Conservation (phyloP, 2,888 invertebrate species). For the Phortica magna region DNA sequence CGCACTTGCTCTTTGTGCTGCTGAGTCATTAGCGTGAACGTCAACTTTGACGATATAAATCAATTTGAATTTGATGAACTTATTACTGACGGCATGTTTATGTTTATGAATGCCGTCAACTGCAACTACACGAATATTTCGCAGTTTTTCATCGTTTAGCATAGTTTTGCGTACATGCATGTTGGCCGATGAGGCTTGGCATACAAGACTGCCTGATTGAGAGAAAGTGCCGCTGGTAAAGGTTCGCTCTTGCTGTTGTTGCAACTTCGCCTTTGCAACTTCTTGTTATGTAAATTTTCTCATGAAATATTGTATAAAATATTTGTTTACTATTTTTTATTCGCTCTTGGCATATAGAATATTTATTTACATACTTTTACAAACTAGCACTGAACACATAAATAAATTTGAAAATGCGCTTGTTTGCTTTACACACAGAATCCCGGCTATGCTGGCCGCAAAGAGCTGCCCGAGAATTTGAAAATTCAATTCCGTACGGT, state of each 20-base stretch:
- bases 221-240: background rate
- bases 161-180: background rate
- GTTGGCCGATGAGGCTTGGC: background rate
- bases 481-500: conserved; percentile 99
- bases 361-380: conserved; percentile 3
- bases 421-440: conserved; percentile 82
- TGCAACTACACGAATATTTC: background rate
- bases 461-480: conserved; percentile 96
- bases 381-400: background rate
- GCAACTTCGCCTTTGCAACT: background rate
- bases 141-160: background rate
- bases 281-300: no score
- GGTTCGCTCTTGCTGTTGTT: background rate
- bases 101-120: background rate
- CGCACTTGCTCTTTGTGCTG: background rate
- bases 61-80: conserved; percentile 22
- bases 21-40: background rate
- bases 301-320: conserved; percentile 66
- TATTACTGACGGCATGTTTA: conserved; percentile 3
- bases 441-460: conserved; percentile 97
- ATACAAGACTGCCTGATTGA: background rate
- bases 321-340: background rate
- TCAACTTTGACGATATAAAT: conserved; percentile 9
- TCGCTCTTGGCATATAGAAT: background rate
- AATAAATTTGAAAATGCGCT: background rate